These are phyloP conservation scores for Andrena chrysosceles DNA, from an alignment of 2,888 invertebrate species.

Conservation along the genomic window DNA sequence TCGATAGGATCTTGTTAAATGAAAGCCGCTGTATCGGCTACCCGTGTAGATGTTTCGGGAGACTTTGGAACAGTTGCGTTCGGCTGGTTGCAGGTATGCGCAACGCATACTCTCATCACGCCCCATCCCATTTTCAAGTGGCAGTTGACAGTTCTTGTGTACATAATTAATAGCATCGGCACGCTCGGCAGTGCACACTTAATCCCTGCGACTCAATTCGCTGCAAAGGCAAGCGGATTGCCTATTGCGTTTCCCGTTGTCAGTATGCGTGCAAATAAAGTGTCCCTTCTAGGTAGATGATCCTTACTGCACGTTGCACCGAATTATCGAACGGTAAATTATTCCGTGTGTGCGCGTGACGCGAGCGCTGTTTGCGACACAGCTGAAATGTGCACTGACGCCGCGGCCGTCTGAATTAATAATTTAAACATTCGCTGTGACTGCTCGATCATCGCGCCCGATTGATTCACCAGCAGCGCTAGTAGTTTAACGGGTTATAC, in stretches of 20 bases:
- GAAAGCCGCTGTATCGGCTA: background rate
- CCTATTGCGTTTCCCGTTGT: slow-evolving; percentile 2
- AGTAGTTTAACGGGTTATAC: background rate
- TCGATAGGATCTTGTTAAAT: slow-evolving; percentile 31
- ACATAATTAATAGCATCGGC: slow-evolving; percentile 36
- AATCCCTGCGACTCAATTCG: slow-evolving; percentile 16
- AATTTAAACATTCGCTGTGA: slow-evolving; percentile 19
- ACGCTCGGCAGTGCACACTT: slow-evolving; percentile 12
- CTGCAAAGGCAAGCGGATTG: slow-evolving; percentile 9
- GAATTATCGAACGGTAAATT: slow-evolving; percentile 52
- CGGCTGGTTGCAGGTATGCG: too few relatives aligned
- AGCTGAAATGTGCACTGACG: slow-evolving; percentile 34
- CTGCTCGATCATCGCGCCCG: background rate
- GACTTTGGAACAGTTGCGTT: background rate
- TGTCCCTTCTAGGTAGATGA: slow-evolving; percentile 25
- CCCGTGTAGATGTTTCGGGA: too few relatives aligned
- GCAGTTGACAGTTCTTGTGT: slow-evolving; percentile 1
- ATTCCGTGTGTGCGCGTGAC: slow-evolving; percentile 35
- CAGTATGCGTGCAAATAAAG: slow-evolving; percentile 41
- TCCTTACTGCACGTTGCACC: slow-evolving; percentile 29
- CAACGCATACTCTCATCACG: too few relatives aligned
- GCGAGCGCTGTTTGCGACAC: slow-evolving; percentile 42
- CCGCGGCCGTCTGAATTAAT: slow-evolving; percentile 31
- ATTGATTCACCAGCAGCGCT: background rate
- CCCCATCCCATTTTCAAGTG: background rate